These are phyloP conservation scores for Choristoneura fumiferana DNA, from an alignment of 1,140 invertebrate species.

Conservation along the genomic window DNA sequence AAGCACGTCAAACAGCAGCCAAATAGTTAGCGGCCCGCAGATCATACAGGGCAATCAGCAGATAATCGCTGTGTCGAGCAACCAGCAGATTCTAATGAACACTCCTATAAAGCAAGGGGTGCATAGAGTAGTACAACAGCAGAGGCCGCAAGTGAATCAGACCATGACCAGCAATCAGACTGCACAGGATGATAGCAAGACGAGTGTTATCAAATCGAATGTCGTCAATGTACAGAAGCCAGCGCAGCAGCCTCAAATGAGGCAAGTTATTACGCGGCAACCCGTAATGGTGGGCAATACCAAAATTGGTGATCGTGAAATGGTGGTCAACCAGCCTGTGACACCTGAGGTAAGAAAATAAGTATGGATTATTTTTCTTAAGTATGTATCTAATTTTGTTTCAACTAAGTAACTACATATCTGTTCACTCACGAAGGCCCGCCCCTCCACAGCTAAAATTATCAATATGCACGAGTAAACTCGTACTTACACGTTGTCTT, in stretches of 20 bases:
- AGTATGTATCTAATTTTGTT: too few species aligned
- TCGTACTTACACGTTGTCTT: too few species aligned
- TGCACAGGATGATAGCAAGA: too few species aligned
- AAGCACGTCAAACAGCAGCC: conserved; percentile 50
- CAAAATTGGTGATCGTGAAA: conserved; percentile 70
- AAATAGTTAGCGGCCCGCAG: conserved; percentile 51
- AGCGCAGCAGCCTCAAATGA: conserved; percentile 44
- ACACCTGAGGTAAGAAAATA: conserved; percentile 40
- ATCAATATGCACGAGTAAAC: too few species aligned
- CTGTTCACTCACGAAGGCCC: too few species aligned
- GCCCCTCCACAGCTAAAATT: too few species aligned
- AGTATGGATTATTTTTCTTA: too few species aligned
- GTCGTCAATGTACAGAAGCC: conserved; percentile 45
- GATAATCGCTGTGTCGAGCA: conserved; percentile 63
- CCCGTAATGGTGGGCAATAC: conserved; percentile 70
- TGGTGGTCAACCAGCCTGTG: conserved; percentile 56
- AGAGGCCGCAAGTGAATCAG: conserved; percentile 36
- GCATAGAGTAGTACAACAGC: conserved; percentile 55
- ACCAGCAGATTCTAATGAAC: conserved; percentile 68
- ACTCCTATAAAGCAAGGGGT: conserved; percentile 50
- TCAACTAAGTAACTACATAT: too few species aligned
- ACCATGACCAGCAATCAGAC: background rate
- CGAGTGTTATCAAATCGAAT: too few species aligned
- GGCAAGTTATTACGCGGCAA: conserved; percentile 66
- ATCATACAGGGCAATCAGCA: conserved; percentile 47